Conservation (phyloP, 2,113 vertebrate species). For the Ceyx cyanopectus region DNA sequence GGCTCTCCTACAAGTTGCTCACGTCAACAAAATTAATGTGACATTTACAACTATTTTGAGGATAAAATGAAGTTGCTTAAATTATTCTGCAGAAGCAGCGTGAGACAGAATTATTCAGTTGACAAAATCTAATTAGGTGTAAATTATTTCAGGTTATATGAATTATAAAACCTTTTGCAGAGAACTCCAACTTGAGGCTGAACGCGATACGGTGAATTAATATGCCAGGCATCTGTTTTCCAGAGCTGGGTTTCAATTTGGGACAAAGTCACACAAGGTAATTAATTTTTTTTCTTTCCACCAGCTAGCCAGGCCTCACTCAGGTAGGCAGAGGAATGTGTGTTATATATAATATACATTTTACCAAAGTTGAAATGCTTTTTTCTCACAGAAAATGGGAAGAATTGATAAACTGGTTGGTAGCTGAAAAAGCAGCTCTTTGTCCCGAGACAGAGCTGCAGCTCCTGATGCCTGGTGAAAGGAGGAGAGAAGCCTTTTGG, state of each 20-base stretch:
- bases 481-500: background rate
- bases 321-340: background rate
- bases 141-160: conserved; percentile 81
- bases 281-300: conserved; percentile 9
- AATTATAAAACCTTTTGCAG: conserved; percentile 80
- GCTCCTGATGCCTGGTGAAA: background rate
- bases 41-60: conserved; percentile 84
- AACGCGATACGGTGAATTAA: conserved; percentile 71
- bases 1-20: conserved; percentile 70
- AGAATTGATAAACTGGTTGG: background rate
- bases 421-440: background rate
- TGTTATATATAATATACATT: background rate
- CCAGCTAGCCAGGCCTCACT: background rate
- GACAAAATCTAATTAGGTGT: conserved; percentile 85
- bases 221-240: conserved; percentile 21
- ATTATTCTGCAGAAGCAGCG: conserved; percentile 77
- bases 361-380: background rate
- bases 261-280: conserved; percentile 38
- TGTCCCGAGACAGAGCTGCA: background rate
- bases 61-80: conserved; percentile 77
- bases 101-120: conserved; percentile 80
- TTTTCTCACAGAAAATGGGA: background rate
- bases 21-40: conserved; percentile 82
- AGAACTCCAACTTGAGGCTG: conserved; percentile 74
- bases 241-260: background rate